Base-by-base conservation (phyloP, 2,888 invertebrate genomes). In the Anoncus sp. region DNA sequence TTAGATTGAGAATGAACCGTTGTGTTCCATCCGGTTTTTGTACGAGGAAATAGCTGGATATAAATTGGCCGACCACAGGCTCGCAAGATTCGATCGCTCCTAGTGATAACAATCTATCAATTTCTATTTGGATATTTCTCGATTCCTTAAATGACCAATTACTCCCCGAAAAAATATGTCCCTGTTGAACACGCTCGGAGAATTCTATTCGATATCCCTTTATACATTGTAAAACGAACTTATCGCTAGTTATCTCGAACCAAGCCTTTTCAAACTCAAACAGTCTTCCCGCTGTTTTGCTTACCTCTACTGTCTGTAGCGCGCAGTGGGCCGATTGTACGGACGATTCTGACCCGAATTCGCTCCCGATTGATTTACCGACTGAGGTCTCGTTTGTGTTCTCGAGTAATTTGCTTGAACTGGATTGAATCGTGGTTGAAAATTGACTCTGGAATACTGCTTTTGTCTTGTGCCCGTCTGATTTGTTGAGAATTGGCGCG, bases 1-100 rank as follows among this genome's bases (percentile, higher is more conserved):
- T 85, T 22, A 84, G 49, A 60, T 83, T 84, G 1, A 83, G 51
- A 31, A 82, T 84, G 27, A 85, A 77, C 18, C 83, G 57, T 47
- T 81, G 4, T 31, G 31, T 75, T 3, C 51, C 63, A 14, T 72
- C 57, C 9, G 83, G 65, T 74, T 84, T 83, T 14, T 80, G 80
- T 12, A 69, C 65, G 31, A 82, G 47, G 51, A 81, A 82, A 4
- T 75, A 71, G 7, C 20, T 60, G 2, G 83, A 84, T 22, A 83
- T 20, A 47, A 77, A 83, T 51, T 85, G 49, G 20, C 3, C 12
- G 7, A 12, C 7, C 12, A 31, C 31, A 31, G 31, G 31, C 12
- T 20, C 22, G 14, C 49, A 49, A 22, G 16, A 5, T 49, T 22
- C 49, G 7, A 20, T 49, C 22, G 9, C 49, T 49, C 1, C 14